Evolutionary conservation across 2,113 vertebrate genomes (phyloP).

Genomic region (Otolemur garnettii): DNA sequence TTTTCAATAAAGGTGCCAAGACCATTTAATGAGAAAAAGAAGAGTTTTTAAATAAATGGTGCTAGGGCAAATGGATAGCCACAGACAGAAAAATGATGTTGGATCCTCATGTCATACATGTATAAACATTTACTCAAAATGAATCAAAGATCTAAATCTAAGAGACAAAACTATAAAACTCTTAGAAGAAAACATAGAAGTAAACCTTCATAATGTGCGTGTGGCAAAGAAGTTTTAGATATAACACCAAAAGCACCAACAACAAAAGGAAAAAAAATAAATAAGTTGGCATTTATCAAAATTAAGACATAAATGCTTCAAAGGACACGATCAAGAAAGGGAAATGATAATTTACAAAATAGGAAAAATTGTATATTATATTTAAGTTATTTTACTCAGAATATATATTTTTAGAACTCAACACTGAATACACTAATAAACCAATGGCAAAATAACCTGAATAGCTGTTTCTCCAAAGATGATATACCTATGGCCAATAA

Average conservation of each 20-base stretch:
- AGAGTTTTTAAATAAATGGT: background rate
- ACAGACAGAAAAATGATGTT: background rate
- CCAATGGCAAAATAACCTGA: background rate
- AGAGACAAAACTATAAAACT: background rate
- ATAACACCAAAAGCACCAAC: background rate
- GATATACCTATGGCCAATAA: background rate
- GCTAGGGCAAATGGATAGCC: background rate
- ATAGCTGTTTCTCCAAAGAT: background rate
- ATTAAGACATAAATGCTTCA: background rate
- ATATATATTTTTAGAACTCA: background rate
- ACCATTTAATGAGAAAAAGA: background rate
- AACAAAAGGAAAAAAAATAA: background rate
- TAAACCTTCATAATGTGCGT: background rate
- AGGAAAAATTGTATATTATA: background rate
- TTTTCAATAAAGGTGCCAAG: background rate
- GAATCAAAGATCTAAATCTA: background rate
- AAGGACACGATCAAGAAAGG: background rate
- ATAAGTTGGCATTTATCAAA: background rate
- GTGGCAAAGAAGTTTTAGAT: background rate
- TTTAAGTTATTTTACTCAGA: background rate
- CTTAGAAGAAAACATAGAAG: background rate
- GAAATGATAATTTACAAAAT: background rate
- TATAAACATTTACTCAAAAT: background rate
- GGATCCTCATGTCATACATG: background rate
- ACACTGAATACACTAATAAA: background rate